A percentile compares a stretch with the other conserved stretches of the same genome.
phyloP scores from a whole-genome alignment of 2,113 vertebrate species.

The Anguilla japonica region DNA sequence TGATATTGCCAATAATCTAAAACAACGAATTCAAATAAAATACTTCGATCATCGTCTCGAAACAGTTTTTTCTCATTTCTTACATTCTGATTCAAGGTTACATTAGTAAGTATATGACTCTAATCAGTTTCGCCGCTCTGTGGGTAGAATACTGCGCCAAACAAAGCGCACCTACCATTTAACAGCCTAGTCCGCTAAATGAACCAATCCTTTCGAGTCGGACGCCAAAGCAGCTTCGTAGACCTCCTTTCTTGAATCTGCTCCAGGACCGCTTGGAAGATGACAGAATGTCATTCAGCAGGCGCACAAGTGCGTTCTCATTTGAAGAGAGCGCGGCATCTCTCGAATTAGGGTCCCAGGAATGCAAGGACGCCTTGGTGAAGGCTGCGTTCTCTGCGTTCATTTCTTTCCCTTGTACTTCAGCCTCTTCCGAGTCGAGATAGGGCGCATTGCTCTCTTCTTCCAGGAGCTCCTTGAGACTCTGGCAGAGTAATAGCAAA shows the following conservation, averaged over 20 bases:
- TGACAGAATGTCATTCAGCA: conserved; percentile 66
- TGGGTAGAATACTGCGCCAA: neutral
- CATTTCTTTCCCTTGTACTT: conserved; percentile 30
- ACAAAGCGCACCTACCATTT: conserved; percentile 38
- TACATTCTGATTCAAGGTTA: neutral
- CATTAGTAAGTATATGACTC: neutral
- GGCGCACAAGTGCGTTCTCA: conserved; percentile 46
- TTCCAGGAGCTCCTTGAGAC: conserved; percentile 62
- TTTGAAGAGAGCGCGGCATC: conserved; percentile 44
- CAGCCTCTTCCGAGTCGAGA: conserved; percentile 43
- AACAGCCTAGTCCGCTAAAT: conserved; percentile 76
- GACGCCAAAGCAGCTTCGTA: conserved; percentile 76
- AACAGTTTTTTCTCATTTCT: neutral
- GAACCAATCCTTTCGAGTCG: conserved; percentile 74
- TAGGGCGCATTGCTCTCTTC: conserved; percentile 51
- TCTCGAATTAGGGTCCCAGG: conserved; percentile 45
- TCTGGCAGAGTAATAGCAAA: conserved; percentile 45
- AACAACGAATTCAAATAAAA: neutral
- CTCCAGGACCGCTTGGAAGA: conserved; percentile 70
- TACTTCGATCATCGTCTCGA: neutral
- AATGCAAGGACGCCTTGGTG: conserved; percentile 26
- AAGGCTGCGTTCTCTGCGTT: conserved; percentile 41
- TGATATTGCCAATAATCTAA: too few relatives aligned
- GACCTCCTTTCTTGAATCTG: conserved; percentile 69
- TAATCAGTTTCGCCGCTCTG: neutral